Evolutionary conservation across 2,888 invertebrate species (phyloP).

Genomic region (Allolobophora icterica): DNA sequence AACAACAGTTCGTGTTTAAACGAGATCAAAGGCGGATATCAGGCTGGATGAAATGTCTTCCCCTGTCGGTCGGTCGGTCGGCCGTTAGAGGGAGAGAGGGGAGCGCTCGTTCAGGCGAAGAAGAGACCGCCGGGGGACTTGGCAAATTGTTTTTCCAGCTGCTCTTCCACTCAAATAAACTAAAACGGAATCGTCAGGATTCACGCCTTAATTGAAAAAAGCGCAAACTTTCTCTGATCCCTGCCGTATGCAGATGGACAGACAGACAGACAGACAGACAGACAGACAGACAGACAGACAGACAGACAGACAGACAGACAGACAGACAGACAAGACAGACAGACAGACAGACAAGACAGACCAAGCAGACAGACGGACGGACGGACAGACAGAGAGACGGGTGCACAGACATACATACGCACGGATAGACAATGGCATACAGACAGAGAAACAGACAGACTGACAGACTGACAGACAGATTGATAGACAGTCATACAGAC

Average conservation of each 20-base stretch:
- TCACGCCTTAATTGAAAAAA: constrained; percentile 17
- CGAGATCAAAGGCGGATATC: neutral
- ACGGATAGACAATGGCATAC: no score
- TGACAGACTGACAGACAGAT: no score
- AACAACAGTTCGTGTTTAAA: constrained; percentile 17
- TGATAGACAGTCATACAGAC: no score
- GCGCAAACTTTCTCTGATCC: constrained; percentile 11
- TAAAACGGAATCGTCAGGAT: neutral
- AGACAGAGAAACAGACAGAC: no score
- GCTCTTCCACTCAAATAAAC: constrained; percentile 17
- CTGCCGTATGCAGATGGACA: neutral
- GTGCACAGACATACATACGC: no score
- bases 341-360: neutral
- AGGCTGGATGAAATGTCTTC: neutral
- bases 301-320: neutral
- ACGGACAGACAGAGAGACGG: neutral
- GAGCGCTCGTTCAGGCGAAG: neutral
- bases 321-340: neutral
- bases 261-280: no score
- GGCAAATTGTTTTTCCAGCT: constrained; percentile 17
- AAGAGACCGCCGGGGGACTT: constrained; percentile 17
- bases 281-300: no score
- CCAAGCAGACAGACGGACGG: neutral
- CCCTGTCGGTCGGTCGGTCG: neutral
- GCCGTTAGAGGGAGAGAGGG: neutral